Percentiles rank a stretch among this genome's conserved stretches.
phyloP scores from a whole-genome alignment of 2,113 vertebrate species.

The rabbit (Oryctolagus cuniculus) region DNA sequence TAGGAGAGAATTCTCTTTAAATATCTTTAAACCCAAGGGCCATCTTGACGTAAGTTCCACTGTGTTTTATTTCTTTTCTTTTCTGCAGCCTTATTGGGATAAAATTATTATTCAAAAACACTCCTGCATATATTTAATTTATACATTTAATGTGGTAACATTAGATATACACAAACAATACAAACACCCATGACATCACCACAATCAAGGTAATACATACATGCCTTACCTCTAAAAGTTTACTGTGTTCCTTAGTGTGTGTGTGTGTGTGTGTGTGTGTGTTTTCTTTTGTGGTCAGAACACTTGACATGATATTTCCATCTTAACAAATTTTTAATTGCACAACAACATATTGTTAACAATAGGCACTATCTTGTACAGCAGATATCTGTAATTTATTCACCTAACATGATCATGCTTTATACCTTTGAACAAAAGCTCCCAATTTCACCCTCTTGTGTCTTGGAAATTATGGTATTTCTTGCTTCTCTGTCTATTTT shows the following conservation, averaged over 20 bases:
- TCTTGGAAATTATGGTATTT: neutral
- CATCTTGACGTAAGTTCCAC: neutral
- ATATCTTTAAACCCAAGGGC: neutral
- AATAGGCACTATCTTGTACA: neutral
- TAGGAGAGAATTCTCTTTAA: neutral
- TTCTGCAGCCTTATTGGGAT: neutral
- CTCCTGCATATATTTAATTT: neutral
- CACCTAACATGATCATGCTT: neutral
- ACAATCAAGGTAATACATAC: neutral
- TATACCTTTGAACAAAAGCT: neutral
- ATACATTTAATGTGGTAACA: neutral
- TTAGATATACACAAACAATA: neutral
- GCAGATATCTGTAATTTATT: neutral
- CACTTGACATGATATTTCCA: neutral
- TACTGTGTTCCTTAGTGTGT: neutral
- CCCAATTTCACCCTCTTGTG: neutral
- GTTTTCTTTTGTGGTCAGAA: neutral
- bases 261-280: neutral
- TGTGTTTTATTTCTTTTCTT: neutral
- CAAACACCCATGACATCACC: neutral
- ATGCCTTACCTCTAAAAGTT: neutral
- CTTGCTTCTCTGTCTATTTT: neutral
- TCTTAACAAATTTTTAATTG: neutral
- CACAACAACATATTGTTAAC: neutral
- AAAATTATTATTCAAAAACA: neutral